phyloP scores from a whole-genome alignment of 2,888 invertebrate genomes.

The Lasioglossum calceatum region DNA sequence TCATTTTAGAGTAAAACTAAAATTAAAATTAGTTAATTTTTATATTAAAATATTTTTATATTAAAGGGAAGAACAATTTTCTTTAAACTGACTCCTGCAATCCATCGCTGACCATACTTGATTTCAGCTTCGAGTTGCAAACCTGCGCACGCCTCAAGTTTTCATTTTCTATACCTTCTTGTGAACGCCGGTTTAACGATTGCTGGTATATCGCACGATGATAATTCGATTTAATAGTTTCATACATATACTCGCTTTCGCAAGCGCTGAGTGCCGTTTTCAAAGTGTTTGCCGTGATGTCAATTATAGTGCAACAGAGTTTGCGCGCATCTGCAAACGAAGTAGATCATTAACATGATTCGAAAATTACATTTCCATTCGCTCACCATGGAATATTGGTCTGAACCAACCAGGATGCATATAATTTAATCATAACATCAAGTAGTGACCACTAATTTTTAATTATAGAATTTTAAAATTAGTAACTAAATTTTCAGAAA shows the following conservation, averaged over 20 bases:
- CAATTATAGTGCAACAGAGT: constrained; percentile 74
- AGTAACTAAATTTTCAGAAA: too few relatives aligned
- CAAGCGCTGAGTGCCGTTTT: constrained; percentile 66
- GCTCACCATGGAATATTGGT: background rate
- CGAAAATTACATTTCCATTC: background rate
- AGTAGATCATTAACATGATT: background rate
- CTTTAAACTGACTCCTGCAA: constrained; percentile 30
- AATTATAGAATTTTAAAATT: too few relatives aligned
- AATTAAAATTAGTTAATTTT: background rate
- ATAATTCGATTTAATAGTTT: constrained; percentile 30
- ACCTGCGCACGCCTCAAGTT: background rate
- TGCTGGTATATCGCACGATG: constrained; percentile 29
- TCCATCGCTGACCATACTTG: constrained; percentile 5
- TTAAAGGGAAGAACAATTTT: background rate
- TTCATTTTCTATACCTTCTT: background rate
- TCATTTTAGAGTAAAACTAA: background rate
- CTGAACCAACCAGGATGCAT: background rate
- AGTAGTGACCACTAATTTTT: too few relatives aligned
- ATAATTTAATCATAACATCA: background rate
- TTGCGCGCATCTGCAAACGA: constrained; percentile 70
- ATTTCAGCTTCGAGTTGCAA: constrained; percentile 6
- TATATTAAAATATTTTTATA: background rate
- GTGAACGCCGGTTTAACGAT: background rate
- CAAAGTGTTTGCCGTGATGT: constrained; percentile 73
- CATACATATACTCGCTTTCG: constrained; percentile 34